These are phyloP conservation scores for Cephalopachus bancanus DNA, from an alignment of 2,797 vertebrate species.

Conservation along the genomic window DNA sequence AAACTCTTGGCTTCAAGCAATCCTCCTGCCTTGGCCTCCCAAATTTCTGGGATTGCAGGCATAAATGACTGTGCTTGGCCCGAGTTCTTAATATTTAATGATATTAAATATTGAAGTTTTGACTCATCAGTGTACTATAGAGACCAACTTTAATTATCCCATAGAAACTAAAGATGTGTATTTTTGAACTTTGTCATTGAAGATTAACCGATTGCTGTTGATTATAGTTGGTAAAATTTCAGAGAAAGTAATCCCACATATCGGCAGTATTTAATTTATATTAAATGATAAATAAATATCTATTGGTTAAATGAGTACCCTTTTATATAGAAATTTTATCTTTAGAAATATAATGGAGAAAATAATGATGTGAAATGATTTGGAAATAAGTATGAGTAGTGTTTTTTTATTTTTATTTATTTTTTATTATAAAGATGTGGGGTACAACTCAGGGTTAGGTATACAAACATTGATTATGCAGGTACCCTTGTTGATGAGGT, in stretches of 20 bases:
- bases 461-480: no score
- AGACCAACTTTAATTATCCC: not conserved
- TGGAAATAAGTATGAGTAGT: not conserved
- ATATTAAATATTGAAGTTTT: no score
- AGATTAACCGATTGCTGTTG: not conserved
- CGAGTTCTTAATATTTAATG: not conserved
- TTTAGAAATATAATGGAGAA: conserved; percentile 16
- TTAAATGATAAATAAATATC: conserved; percentile 8
- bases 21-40: no score
- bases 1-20: no score
- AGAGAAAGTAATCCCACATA: not conserved
- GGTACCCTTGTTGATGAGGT: no score
- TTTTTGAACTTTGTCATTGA: not conserved
- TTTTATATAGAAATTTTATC: not conserved
- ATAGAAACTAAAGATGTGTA: not conserved
- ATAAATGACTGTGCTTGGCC: no score
- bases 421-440: no score
- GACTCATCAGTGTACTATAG: not conserved
- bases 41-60: no score
- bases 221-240: not conserved
- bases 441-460: no score
- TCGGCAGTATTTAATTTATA: not conserved
- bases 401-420: no score
- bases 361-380: conserved; percentile 10
- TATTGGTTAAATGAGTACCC: not conserved